Evolutionary conservation across 2,797 vertebrate species (phyloP), one percentile per base, ranked within the genome.

Genomic region (Diplodus puntazzo): DNA sequence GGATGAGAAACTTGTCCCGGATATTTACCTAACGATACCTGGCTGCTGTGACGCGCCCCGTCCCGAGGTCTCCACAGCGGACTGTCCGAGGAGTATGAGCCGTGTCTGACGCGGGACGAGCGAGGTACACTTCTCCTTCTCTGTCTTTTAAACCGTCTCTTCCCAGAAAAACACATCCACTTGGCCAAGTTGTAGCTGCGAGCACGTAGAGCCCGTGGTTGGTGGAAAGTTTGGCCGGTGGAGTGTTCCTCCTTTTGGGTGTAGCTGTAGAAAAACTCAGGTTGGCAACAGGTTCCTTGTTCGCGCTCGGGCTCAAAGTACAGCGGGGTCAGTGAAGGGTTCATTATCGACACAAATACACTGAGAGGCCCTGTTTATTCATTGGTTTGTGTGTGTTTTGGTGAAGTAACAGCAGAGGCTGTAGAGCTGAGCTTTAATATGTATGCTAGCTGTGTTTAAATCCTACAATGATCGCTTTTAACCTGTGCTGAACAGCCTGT

Each of bases 21-120:
- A 94, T 94, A 92, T 94, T 94, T 94, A 94, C 93, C 93, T 91
- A 81, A 83, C 86, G 87, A 7, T 89, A 93, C 93, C 92, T 93
- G 93, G 80, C 65, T 80, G 66, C 5, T 49, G 75, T 60, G 84
- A 85, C 89, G 77, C 81, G 7, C 80, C 83, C 84, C 72, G 87
- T 66, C 46, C 82, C 30, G 80, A 84, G 49, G 30, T 21, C 34
- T 69, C 59, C 67, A 30, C 86, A 4, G 64, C 73, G 74, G 82
- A 87, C 48, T 34, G n/a, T 55, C 57, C 23, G 67, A 60, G 75
- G 64, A 66, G 25, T 17, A 81, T 84, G 81, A 72, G 1, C 71
- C 59, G 72, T 73, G 49, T 82, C 52, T 84, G 80, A 87, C 82
- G 80, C 81, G 64, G 80, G 58, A 82, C 76, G 55, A 80, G 76